Evolutionary conservation across 2,888 invertebrate genomes (phyloP).

Genomic region (Phortica okadai): DNA sequence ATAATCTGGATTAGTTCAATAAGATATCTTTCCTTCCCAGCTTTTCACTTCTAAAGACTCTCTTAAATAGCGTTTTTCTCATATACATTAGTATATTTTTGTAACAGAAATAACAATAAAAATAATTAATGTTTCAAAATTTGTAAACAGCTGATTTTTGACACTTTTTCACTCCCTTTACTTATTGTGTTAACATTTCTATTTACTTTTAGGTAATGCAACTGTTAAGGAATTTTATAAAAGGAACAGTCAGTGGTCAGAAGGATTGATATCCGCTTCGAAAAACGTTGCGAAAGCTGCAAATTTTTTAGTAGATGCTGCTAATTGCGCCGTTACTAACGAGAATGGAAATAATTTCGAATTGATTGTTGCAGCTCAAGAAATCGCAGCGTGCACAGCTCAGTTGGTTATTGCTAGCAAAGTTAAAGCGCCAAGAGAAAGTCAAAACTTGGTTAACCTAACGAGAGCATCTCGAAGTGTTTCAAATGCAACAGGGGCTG

Average conservation of each 20-base stretch:
- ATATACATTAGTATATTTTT: no score
- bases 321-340: slow-evolving; percentile 92
- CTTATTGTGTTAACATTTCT: not conserved
- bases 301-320: slow-evolving; percentile 92
- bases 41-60: no score
- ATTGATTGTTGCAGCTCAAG: slow-evolving; percentile 96
- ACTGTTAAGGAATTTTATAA: slow-evolving; percentile 97
- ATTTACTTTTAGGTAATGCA: slow-evolving; percentile 81
- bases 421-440: slow-evolving; percentile 93
- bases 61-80: no score
- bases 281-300: slow-evolving; percentile 98
- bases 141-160: no score
- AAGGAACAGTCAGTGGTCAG: slow-evolving; percentile 99
- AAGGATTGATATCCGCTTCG: slow-evolving; percentile 97
- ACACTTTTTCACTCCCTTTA: not conserved
- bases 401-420: slow-evolving; percentile 97
- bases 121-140: no score
- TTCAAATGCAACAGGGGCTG: slow-evolving; percentile 91
- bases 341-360: slow-evolving; percentile 85
- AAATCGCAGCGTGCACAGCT: slow-evolving; percentile 96
- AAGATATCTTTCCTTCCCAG: no score
- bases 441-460: slow-evolving; percentile 87
- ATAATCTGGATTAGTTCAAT: no score
- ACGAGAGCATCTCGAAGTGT: slow-evolving; percentile 92
- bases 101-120: no score